Evolutionary conservation across 2,797 vertebrate genomes (phyloP).

Genomic region (Aulostomus chinensis): DNA sequence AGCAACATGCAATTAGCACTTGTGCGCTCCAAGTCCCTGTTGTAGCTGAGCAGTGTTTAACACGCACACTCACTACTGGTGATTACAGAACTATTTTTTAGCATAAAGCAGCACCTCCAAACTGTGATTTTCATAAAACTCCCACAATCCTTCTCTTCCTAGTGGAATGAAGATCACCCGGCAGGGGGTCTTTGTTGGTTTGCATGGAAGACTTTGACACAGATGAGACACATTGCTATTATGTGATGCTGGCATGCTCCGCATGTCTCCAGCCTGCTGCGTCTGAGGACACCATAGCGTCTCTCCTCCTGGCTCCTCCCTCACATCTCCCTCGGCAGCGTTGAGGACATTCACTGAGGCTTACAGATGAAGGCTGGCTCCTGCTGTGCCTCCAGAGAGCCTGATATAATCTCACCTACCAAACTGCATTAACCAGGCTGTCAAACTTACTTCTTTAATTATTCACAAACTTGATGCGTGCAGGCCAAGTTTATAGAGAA

Average conservation of each 20-base stretch:
- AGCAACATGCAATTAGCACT: no score
- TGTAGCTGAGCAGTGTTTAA: no score
- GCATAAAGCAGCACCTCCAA: constrained; percentile 1
- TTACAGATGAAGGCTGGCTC: not conserved
- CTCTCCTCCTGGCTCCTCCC: not conserved
- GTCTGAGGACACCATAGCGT: not conserved
- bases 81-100: constrained; percentile 10
- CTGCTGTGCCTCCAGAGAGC: constrained; percentile 3
- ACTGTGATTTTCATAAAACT: constrained; percentile 14
- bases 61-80: no score
- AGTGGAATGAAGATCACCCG: constrained; percentile 10
- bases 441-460: constrained; percentile 39
- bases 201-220: not conserved
- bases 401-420: constrained; percentile 5
- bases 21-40: no score
- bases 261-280: no score
- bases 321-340: not conserved
- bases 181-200: not conserved
- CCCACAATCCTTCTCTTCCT: constrained; percentile 8
- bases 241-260: not conserved
- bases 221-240: not conserved
- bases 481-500: no score
- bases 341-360: not conserved
- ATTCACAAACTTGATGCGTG: constrained; percentile 20
- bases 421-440: constrained; percentile 38